phyloP scores from a whole-genome alignment of 2,113 vertebrate species.

The Sander vitreus region DNA sequence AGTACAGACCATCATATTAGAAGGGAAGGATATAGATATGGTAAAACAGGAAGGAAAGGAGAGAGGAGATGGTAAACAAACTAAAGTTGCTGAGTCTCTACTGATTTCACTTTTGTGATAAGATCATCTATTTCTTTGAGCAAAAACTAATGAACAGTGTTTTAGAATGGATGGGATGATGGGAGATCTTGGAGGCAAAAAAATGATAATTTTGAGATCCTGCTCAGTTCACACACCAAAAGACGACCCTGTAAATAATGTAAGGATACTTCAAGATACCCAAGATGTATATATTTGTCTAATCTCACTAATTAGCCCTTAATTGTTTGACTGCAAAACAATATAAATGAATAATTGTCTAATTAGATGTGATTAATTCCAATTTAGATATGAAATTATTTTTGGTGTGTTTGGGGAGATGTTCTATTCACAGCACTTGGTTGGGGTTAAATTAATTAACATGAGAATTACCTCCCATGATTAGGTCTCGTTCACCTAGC shows the following conservation, averaged over 20 bases:
- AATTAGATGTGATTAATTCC: constrained; percentile 69
- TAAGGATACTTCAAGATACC: constrained; percentile 1
- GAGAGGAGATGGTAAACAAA: constrained; percentile 5
- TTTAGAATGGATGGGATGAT: not conserved
- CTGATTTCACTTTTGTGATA: constrained; percentile 10
- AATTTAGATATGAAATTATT: constrained; percentile 65
- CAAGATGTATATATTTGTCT: constrained; percentile 37
- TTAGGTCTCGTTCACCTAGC: constrained; percentile 44
- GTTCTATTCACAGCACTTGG: constrained; percentile 69
- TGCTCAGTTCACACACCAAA: no score
- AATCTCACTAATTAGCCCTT: constrained; percentile 43
- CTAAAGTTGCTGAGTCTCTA: constrained; percentile 24
- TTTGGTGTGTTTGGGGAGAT: constrained; percentile 66
- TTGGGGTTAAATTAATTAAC: constrained; percentile 75
- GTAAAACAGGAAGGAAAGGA: not conserved
- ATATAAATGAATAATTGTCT: constrained; percentile 72
- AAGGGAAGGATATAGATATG: not conserved
- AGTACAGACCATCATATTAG: not conserved
- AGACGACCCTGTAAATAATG: not conserved
- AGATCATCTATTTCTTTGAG: constrained; percentile 22
- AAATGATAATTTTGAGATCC: not conserved
- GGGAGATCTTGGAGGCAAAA: not conserved
- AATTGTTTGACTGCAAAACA: constrained; percentile 65
- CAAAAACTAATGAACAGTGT: not conserved
- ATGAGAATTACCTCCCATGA: constrained; percentile 56